These are phyloP conservation scores for Corythornis cristatus DNA, from an alignment of 2,113 vertebrate species.

Conservation along the genomic window DNA sequence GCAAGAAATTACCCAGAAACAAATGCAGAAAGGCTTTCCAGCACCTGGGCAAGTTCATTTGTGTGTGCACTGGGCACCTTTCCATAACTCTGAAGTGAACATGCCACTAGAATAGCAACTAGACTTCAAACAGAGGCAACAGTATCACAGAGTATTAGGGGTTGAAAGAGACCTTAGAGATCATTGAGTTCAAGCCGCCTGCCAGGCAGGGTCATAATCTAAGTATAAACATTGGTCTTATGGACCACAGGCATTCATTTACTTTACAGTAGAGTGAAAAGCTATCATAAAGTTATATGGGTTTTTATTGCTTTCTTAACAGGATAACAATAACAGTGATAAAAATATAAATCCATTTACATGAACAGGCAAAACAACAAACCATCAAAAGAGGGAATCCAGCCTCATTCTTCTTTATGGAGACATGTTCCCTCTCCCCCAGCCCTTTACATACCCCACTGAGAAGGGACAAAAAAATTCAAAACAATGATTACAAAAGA, in stretches of 20 bases:
- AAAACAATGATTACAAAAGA: background rate
- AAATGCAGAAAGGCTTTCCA: background rate
- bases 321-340: background rate
- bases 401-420: background rate
- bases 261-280: background rate
- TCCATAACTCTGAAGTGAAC: background rate
- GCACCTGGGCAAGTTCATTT: background rate
- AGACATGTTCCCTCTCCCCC: background rate
- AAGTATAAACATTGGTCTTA: background rate
- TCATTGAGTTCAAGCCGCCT: too few relatives aligned
- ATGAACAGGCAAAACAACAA: background rate
- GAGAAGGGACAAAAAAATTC: background rate
- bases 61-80: accelerated
- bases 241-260: background rate
- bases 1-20: background rate
- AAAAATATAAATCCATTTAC: background rate
- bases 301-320: background rate
- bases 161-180: too few relatives aligned
- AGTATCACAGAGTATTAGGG: too few relatives aligned
- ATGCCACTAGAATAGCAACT: accelerated
- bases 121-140: background rate
- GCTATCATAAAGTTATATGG: background rate
- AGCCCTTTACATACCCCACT: background rate
- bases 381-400: background rate
- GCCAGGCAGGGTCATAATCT: too few relatives aligned